Percentiles rank a stretch among this genome's conserved stretches.
Evolutionary conservation across 2,888 invertebrate species (phyloP).

Genomic region (Chesias legatella): DNA sequence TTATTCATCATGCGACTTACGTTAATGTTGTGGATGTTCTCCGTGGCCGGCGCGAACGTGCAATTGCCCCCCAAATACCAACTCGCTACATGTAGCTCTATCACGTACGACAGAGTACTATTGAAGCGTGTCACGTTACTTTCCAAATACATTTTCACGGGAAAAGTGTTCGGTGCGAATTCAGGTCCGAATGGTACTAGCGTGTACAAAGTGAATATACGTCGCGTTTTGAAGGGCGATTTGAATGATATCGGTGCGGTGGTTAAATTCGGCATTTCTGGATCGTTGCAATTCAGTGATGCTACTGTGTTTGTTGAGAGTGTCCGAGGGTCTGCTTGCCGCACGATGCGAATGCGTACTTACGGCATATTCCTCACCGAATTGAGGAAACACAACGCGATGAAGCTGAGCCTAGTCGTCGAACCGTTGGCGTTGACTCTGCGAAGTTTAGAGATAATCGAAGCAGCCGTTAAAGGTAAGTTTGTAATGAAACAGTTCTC

Average conservation of each 20-base stretch:
- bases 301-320: slow-evolving; percentile 60
- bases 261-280: slow-evolving; percentile 50
- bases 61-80: slow-evolving; percentile 33
- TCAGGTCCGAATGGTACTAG: slow-evolving; percentile 41
- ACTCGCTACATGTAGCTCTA: slow-evolving; percentile 40
- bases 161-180: slow-evolving; percentile 58
- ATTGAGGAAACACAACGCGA: slow-evolving; percentile 33
- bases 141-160: slow-evolving; percentile 67
- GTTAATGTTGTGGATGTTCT: slow-evolving; percentile 45
- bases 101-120: slow-evolving; percentile 50
- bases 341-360: slow-evolving; percentile 50
- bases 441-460: slow-evolving; percentile 58
- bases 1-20: slow-evolving; percentile 34
- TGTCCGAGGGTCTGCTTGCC: slow-evolving; percentile 42
- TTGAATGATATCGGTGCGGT: slow-evolving; percentile 57
- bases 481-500: slow-evolving; percentile 17
- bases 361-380: slow-evolving; percentile 68
- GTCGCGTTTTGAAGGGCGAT: slow-evolving; percentile 67
- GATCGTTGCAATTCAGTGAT: slow-evolving; percentile 57
- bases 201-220: slow-evolving; percentile 64
- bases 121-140: slow-evolving; percentile 56
- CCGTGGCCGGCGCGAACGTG: slow-evolving; percentile 37
- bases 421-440: slow-evolving; percentile 62
- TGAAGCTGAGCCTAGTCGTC: slow-evolving; percentile 51
- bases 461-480: slow-evolving; percentile 68